Percentiles rank a stretch among this genome's conserved stretches.
phyloP scores from a whole-genome alignment of 2,888 invertebrate genomes.

The Busseola fusca region DNA sequence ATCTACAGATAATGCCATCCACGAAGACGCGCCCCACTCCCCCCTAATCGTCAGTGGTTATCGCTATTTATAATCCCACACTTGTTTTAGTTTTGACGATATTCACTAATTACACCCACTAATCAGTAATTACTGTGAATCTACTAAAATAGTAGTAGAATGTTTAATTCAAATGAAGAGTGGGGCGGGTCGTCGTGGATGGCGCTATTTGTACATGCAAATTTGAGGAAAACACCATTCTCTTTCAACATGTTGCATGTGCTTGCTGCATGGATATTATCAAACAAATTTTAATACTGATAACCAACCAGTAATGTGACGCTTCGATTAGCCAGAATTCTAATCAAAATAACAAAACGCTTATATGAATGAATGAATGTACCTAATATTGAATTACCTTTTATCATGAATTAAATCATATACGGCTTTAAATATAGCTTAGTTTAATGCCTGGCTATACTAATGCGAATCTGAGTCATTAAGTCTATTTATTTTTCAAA shows the following conservation, averaged over 20 bases:
- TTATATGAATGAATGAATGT: conserved; percentile 21
- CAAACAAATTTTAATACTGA: neutral
- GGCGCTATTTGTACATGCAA: no score
- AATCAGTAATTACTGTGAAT: no score
- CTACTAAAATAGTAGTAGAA: no score
- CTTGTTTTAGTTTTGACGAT: no score
- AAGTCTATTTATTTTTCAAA: neutral
- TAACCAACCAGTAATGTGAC: conserved; percentile 8
- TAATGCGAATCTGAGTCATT: neutral
- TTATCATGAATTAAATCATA: conserved; percentile 19
- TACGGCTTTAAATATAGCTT: neutral
- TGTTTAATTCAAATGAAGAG: no score
- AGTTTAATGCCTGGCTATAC: conserved; percentile 12
- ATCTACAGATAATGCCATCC: no score
- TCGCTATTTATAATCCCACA: no score
- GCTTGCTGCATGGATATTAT: conserved; percentile 2
- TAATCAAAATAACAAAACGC: neutral
- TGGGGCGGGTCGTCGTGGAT: no score
- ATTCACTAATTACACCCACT: no score
- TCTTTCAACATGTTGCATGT: neutral
- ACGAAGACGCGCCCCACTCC: no score
- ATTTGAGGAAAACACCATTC: conserved; percentile 6
- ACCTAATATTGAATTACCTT: conserved; percentile 23
- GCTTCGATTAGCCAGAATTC: conserved; percentile 18
- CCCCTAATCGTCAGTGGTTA: no score